Conservation (phyloP, 2,888 invertebrate species). For the Ectropis crepuscularia region DNA sequence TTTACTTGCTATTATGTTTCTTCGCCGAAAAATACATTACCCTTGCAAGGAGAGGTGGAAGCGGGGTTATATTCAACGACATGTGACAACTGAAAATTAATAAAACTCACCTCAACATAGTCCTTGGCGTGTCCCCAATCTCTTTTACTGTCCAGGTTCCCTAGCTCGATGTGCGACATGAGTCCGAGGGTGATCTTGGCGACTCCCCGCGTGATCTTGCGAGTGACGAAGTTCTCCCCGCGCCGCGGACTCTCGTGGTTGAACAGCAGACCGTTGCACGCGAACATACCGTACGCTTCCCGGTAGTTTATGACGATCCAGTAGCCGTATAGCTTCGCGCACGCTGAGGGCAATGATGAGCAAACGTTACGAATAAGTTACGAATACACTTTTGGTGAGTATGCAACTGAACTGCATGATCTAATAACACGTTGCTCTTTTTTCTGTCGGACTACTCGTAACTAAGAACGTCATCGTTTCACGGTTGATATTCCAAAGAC, state of each 20-base stretch:
- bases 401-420: no score
- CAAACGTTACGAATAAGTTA: no score
- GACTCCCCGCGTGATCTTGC: constrained; percentile 98
- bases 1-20: no score
- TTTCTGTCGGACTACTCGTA: no score
- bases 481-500: no score
- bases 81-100: no score
- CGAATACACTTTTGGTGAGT: no score
- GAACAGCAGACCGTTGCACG: constrained; percentile 97
- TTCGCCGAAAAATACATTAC: no score
- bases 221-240: constrained; percentile 99
- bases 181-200: constrained; percentile 97
- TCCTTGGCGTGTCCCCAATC: constrained; percentile 99
- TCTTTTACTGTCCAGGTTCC: constrained; percentile 96
- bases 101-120: constrained; percentile 91
- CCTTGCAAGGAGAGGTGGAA: no score
- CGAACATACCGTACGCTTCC: constrained; percentile 97
- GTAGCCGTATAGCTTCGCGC: constrained; percentile 97
- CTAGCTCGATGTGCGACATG: constrained; percentile 93
- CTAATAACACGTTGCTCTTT: no score
- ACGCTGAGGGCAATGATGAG: constrained; percentile 84
- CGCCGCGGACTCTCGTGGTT: constrained; percentile 98
- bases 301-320: constrained; percentile 98
- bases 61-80: no score
- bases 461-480: no score